A percentile compares a stretch with the other conserved stretches of the same genome.
Conservation (phyloP, 2,797 vertebrate species). For the Coreius guichenoti region DNA sequence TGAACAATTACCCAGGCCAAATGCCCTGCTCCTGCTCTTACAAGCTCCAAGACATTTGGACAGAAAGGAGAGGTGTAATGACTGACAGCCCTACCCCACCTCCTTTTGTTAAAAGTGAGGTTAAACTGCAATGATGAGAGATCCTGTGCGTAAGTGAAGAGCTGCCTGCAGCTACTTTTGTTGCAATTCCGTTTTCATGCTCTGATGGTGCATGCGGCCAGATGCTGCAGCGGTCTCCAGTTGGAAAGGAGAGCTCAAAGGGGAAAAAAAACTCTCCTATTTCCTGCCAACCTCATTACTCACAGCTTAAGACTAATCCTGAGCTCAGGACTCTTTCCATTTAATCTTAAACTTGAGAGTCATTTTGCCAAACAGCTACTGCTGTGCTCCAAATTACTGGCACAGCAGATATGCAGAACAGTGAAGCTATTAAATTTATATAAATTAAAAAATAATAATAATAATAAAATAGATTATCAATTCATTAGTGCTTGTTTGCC, state of each 20-base stretch:
- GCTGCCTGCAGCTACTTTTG: constrained; percentile 26
- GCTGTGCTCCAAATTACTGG: constrained; percentile 17
- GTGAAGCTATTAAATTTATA: background rate
- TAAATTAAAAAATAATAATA: background rate
- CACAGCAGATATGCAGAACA: background rate
- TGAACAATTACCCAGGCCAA: constrained; percentile 26
- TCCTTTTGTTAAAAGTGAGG: constrained; percentile 15
- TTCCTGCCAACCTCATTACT: constrained; percentile 50
- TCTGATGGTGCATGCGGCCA: constrained; percentile 33
- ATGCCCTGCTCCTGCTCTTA: background rate
- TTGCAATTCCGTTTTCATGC: constrained; percentile 10
- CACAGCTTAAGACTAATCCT: constrained; percentile 51
- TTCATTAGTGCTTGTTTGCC: background rate
- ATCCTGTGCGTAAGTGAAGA: constrained; percentile 11
- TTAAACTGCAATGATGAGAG: constrained; percentile 33
- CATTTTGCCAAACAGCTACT: constrained; percentile 18
- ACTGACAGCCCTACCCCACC: constrained; percentile 21
- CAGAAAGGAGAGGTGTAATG: constrained; percentile 21
- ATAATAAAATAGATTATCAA: background rate
- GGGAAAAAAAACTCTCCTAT: background rate
- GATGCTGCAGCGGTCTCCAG: constrained; percentile 38
- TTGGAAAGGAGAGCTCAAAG: constrained; percentile 22
- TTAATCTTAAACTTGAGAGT: constrained; percentile 44
- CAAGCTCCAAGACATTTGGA: background rate
- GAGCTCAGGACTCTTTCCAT: constrained; percentile 37